Percentiles rank a stretch among this genome's conserved stretches.
These are phyloP conservation scores for Camelus dromedarius DNA, from an alignment of 2,113 vertebrate genomes.

Conservation along the genomic window DNA sequence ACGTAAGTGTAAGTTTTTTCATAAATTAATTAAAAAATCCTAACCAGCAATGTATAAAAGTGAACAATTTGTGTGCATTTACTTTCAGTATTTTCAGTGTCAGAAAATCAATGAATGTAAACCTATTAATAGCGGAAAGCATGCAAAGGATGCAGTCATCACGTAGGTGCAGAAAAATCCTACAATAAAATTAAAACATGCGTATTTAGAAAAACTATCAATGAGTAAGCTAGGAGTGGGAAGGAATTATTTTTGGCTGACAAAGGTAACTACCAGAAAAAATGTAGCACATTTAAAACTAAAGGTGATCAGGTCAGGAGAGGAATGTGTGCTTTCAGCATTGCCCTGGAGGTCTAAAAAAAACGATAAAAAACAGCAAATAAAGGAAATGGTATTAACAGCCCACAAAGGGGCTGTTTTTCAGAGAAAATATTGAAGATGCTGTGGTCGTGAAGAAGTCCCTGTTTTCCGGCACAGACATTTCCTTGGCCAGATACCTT, in stretches of 20 bases:
- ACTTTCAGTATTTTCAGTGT: background rate
- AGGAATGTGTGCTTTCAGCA: no score
- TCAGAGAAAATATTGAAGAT: background rate
- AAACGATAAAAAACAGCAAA: no score
- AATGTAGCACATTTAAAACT: background rate
- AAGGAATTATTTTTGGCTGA: background rate
- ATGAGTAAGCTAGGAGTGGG: background rate
- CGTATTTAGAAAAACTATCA: no score
- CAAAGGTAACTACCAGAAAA: background rate
- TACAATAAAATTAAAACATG: background rate
- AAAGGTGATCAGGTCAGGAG: no score
- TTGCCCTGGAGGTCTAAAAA: no score
- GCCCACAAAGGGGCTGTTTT: background rate
- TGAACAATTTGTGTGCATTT: background rate
- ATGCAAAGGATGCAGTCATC: background rate
- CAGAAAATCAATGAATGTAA: background rate
- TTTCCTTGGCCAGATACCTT: background rate
- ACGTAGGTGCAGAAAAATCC: background rate
- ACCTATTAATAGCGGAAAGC: background rate
- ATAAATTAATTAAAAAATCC: background rate
- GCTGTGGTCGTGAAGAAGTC: background rate
- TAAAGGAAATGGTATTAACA: no score
- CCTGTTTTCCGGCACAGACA: background rate
- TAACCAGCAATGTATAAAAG: background rate
- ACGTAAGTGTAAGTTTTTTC: background rate